These are phyloP conservation scores for Myioborus miniatus DNA, from an alignment of 2,797 vertebrate species.

Conservation along the genomic window DNA sequence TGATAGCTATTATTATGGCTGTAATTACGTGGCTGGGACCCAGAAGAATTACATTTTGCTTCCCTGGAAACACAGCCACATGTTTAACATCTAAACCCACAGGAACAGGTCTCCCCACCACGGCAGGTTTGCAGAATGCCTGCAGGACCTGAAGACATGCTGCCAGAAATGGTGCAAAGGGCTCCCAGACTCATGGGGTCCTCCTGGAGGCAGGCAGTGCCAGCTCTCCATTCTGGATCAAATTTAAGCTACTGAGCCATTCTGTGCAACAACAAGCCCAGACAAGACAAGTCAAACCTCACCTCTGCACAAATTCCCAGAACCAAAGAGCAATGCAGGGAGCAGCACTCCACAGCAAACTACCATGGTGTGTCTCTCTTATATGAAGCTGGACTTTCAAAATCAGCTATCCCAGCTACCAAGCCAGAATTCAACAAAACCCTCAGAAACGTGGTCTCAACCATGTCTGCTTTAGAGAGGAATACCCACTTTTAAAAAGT, in stretches of 20 bases:
- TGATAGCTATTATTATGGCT: conserved; percentile 11
- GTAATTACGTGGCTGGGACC: background rate
- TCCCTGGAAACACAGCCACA: background rate
- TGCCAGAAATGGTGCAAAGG: background rate
- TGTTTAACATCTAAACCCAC: background rate
- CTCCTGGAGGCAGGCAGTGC: background rate
- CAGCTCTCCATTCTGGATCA: background rate
- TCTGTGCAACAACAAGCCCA: background rate
- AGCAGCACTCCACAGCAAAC: background rate
- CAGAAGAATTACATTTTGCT: background rate
- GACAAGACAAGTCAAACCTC: background rate
- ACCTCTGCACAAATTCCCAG: background rate
- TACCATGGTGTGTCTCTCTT: background rate
- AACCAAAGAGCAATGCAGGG: background rate
- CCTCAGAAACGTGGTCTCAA: background rate
- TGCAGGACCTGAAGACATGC: fast-evolving
- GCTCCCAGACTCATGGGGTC: background rate
- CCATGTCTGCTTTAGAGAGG: background rate
- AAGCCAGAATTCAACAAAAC: background rate
- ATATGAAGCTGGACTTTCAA: background rate
- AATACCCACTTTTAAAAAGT: background rate
- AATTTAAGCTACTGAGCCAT: background rate
- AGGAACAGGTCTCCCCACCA: background rate
- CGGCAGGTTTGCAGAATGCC: fast-evolving
- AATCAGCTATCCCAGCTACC: background rate